These are phyloP conservation scores for Okamejei kenojei DNA, from an alignment of 2,797 vertebrate genomes.

Conservation along the genomic window DNA sequence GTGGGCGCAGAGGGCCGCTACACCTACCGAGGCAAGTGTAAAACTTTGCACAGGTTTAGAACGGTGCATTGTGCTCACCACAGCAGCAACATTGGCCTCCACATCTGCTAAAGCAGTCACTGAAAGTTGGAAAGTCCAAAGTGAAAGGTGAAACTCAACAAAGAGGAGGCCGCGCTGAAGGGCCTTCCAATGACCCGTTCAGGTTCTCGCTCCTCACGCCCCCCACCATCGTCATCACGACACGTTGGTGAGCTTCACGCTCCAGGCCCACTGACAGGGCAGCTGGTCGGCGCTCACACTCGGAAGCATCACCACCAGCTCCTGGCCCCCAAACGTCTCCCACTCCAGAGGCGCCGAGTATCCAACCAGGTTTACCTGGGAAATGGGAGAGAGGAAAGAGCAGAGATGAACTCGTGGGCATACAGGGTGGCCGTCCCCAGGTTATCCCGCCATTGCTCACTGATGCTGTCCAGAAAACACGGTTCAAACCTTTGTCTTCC, in stretches of 20 bases:
- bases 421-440: neutral
- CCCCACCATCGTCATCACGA: constrained; percentile 46
- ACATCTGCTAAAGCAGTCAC: neutral
- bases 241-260: constrained; percentile 63
- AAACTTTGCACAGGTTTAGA: neutral
- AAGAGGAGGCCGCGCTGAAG: neutral
- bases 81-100: neutral
- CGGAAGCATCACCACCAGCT: constrained; percentile 67
- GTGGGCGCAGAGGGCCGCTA: neutral
- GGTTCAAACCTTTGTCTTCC: constrained; percentile 65
- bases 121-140: neutral
- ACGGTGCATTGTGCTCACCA: neutral
- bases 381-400: neutral
- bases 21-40: neutral
- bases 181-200: no score
- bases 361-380: constrained; percentile 74
- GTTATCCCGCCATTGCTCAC: no score
- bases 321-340: constrained; percentile 58
- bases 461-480: neutral
- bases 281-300: constrained; percentile 51
- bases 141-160: neutral
- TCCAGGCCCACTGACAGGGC: constrained; percentile 79
- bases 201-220: no score
- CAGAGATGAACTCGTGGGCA: neutral
- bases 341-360: constrained; percentile 64